These are phyloP conservation scores for Ormyrus pomaceus DNA, from an alignment of 2,888 invertebrate species.

Conservation along the genomic window DNA sequence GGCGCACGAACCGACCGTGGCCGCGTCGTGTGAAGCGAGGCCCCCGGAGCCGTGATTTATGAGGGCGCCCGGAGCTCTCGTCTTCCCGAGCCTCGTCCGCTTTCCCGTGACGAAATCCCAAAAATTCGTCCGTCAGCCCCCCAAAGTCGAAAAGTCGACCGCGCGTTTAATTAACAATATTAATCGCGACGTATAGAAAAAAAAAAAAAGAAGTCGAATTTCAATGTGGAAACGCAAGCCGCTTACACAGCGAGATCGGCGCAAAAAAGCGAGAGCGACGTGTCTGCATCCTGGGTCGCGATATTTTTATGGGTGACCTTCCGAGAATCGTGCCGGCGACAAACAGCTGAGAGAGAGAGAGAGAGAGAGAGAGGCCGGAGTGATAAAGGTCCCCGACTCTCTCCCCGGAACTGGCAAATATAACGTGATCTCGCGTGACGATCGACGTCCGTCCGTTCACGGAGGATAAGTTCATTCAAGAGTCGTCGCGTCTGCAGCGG, in stretches of 20 bases:
- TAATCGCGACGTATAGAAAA: background rate
- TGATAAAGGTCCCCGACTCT: constrained; percentile 61
- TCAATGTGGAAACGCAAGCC: background rate
- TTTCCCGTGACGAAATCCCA: constrained; percentile 3
- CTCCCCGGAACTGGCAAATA: constrained; percentile 50
- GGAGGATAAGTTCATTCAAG: constrained; percentile 37
- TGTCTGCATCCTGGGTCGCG: constrained; percentile 64
- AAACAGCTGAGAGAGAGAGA: constrained; percentile 65
- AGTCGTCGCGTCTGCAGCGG: background rate
- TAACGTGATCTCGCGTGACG: constrained; percentile 51
- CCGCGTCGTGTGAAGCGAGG: background rate
- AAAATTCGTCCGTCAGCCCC: background rate
- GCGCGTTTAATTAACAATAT: constrained; percentile 17
- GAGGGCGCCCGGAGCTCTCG: constrained; percentile 23
- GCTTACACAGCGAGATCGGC: background rate
- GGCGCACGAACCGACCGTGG: background rate
- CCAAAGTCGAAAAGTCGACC: background rate
- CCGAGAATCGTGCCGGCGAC: constrained; percentile 65
- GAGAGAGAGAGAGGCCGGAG: constrained; percentile 59
- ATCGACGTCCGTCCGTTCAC: constrained; percentile 49
- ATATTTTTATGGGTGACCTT: constrained; percentile 70
- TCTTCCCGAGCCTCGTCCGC: background rate
- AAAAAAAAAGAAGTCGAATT: background rate
- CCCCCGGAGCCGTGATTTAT: constrained; percentile 30
- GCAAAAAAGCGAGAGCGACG: constrained; percentile 2